Conservation (phyloP, 2,888 invertebrate genomes). For the Drosophila fulvimacula region DNA sequence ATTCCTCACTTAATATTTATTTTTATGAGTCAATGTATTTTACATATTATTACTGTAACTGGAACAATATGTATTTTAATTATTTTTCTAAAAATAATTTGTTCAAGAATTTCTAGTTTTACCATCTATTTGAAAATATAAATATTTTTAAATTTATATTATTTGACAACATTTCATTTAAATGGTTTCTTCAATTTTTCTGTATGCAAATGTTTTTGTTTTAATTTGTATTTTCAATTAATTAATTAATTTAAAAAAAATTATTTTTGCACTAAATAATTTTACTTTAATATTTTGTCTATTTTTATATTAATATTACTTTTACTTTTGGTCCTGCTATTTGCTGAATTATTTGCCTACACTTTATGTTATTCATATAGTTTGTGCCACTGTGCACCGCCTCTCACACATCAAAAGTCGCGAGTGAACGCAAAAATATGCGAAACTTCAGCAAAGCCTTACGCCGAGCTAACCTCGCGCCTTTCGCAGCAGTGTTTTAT, state of each 20-base stretch:
- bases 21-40: not conserved
- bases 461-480: not conserved
- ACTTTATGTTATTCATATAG: not conserved
- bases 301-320: not conserved
- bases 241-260: too few species aligned
- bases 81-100: not conserved
- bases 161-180: too few species aligned
- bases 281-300: not conserved
- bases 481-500: conserved; percentile 64
- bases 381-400: conserved; percentile 46
- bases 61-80: not conserved
- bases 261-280: too few species aligned
- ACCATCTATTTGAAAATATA: too few species aligned
- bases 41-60: not conserved
- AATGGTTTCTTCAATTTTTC: too few species aligned
- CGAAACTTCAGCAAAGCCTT: conserved; percentile 62
- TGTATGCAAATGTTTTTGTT: too few species aligned
- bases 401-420: conserved; percentile 65
- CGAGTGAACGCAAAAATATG: conserved; percentile 72
- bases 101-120: too few species aligned
- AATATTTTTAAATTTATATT: too few species aligned
- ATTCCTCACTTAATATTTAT: not conserved
- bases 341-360: not conserved
- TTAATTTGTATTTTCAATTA: too few species aligned
- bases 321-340: not conserved